Percentiles rank a stretch among this genome's conserved stretches.
These are phyloP conservation scores for Drosophila colorata DNA, from an alignment of 2,888 invertebrate genomes.

Conservation along the genomic window DNA sequence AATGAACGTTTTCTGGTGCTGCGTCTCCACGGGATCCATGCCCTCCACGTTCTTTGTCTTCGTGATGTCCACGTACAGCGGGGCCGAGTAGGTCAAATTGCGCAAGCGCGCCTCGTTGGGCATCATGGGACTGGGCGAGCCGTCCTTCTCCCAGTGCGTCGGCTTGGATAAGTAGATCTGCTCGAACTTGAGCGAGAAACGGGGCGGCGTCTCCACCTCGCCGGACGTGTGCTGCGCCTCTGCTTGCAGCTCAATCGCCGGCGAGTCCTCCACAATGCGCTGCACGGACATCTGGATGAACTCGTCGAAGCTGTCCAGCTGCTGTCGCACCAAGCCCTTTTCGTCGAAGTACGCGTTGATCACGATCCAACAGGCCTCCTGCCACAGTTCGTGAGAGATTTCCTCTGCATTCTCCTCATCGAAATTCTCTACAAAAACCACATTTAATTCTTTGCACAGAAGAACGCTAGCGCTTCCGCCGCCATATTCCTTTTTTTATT, in stretches of 20 bases:
- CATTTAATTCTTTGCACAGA: not conserved
- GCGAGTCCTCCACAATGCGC: conserved; percentile 99
- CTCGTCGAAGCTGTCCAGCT: conserved; percentile 99
- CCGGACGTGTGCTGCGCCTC: conserved; percentile 99
- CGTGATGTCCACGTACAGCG: conserved; percentile 99
- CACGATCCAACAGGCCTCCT: conserved; percentile 99
- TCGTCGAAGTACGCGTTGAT: conserved; percentile 99
- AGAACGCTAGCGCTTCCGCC: conserved; percentile 41
- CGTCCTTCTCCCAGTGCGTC: conserved; percentile 99
- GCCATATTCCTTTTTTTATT: conserved; percentile 71
- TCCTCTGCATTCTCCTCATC: conserved; percentile 97
- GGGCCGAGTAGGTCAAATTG: conserved; percentile 99
- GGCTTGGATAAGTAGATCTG: conserved; percentile 99
- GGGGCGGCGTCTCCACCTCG: conserved; percentile 95
- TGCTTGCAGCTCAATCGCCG: conserved; percentile 98
- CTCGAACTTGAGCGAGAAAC: conserved; percentile 98
- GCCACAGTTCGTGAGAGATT: conserved; percentile 99
- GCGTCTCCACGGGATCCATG: conserved; percentile 94
- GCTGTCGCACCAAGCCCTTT: conserved; percentile 99
- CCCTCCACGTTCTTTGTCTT: conserved; percentile 97
- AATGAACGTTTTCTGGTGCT: conserved; percentile 91
- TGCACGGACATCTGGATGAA: conserved; percentile 99
- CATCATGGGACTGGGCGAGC: conserved; percentile 99
- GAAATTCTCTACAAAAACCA: conserved; percentile 85
- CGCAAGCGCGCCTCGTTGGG: conserved; percentile 99